Evolutionary conservation across 1,140 invertebrate species (phyloP).

Genomic region (Cydia splendana): DNA sequence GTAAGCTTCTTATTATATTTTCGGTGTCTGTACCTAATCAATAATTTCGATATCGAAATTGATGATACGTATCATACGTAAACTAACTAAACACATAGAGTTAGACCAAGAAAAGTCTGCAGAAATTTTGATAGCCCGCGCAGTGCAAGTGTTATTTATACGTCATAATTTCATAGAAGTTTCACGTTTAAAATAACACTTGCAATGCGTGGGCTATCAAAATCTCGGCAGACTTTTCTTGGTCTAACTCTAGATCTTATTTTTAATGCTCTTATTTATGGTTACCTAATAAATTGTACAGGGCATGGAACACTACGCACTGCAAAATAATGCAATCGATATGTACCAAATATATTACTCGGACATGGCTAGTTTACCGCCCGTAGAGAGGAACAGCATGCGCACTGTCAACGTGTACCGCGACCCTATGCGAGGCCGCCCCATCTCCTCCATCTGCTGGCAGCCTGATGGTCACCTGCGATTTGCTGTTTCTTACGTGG

Average conservation of each 20-base stretch:
- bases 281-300: slow-evolving; percentile 54
- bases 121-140: no score
- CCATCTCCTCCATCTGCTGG: slow-evolving; percentile 92
- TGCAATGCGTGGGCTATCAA: no score
- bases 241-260: not conserved
- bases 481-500: slow-evolving; percentile 92
- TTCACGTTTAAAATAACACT: no score
- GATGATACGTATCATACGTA: no score
- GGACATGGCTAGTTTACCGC: slow-evolving; percentile 81
- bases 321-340: slow-evolving; percentile 95
- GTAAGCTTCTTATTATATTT: slow-evolving; percentile 44
- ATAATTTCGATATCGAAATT: not conserved
- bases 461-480: slow-evolving; percentile 90
- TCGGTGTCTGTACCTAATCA: not conserved
- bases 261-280: not conserved
- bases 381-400: slow-evolving; percentile 83
- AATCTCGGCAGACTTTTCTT: no score
- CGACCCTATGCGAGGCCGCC: slow-evolving; percentile 82
- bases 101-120: no score
- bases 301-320: slow-evolving; percentile 92
- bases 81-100: no score
- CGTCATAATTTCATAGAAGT: no score
- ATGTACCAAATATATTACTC: slow-evolving; percentile 95
- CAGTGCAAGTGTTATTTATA: no score
- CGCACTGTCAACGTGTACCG: slow-evolving; percentile 75